A percentile compares a stretch with the other conserved stretches of the same genome.
These are phyloP conservation scores for Achlya flavicornis DNA, from an alignment of 2,888 invertebrate species.

Conservation along the genomic window DNA sequence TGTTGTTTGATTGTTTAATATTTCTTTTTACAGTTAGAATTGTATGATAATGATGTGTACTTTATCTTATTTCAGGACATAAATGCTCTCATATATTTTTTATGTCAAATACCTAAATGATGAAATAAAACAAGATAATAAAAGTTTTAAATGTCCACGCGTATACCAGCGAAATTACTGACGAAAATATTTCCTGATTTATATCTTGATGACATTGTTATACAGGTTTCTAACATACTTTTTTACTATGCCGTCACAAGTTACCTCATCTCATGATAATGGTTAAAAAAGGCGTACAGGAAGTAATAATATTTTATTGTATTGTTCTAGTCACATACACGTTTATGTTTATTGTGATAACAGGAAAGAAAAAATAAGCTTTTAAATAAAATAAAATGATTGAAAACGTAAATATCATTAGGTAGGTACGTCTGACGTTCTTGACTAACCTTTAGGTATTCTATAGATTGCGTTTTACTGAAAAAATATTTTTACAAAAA, in stretches of 20 bases:
- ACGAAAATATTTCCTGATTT: conserved; percentile 59
- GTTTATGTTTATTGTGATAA: neutral
- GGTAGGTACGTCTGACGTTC: too few species aligned
- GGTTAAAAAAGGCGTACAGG: conserved; percentile 30
- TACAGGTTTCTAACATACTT: conserved; percentile 59
- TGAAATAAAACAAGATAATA: conserved; percentile 57
- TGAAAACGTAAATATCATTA: too few species aligned
- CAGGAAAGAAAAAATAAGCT: neutral
- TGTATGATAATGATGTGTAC: neutral
- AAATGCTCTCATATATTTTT: conserved; percentile 16
- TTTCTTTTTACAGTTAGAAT: conserved; percentile 9
- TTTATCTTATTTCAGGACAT: conserved; percentile 16
- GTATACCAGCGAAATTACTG: conserved; percentile 54
- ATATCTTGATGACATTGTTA: conserved; percentile 61
- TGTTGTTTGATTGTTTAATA: conserved; percentile 37
- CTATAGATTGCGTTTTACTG: too few species aligned
- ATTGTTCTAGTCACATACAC: conserved; percentile 14
- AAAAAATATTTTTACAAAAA: too few species aligned
- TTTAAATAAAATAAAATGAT: neutral
- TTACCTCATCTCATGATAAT: conserved; percentile 28
- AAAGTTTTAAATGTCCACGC: conserved; percentile 57
- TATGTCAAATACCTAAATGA: conserved; percentile 46
- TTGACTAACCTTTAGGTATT: too few species aligned
- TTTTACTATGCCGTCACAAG: conserved; percentile 28
- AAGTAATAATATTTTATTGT: conserved; percentile 32